These are phyloP conservation scores for Threskiornis aethiopicus DNA, from an alignment of 2,797 vertebrate species.

Conservation along the genomic window DNA sequence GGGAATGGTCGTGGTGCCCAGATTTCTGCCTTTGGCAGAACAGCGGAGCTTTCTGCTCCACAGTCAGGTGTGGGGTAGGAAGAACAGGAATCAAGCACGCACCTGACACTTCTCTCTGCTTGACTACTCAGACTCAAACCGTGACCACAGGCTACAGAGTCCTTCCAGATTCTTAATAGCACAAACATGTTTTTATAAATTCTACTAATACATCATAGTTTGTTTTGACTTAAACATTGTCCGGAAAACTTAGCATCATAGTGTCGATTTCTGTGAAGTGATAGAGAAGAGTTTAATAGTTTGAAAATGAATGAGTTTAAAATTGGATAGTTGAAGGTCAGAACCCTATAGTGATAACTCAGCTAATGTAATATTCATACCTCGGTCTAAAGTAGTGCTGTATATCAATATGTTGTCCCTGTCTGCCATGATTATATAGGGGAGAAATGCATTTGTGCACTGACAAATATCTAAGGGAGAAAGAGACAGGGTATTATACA, in stretches of 20 bases:
- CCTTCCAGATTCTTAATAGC: background rate
- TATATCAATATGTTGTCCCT: constrained; percentile 74
- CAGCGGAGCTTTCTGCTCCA: background rate
- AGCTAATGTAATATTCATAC: constrained; percentile 79
- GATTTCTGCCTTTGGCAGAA: background rate
- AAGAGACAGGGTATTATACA: constrained; percentile 39
- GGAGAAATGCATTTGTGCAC: constrained; percentile 59
- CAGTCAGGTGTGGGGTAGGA: background rate
- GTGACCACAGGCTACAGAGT: background rate
- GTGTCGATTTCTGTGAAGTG: constrained; percentile 56
- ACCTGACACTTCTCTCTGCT: background rate
- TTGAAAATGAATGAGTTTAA: constrained; percentile 72
- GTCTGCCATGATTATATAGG: constrained; percentile 66
- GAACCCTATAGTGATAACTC: constrained; percentile 72
- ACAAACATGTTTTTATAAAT: background rate
- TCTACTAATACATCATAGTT: constrained; percentile 51
- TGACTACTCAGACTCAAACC: background rate
- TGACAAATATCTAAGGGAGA: constrained; percentile 57
- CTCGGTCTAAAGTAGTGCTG: constrained; percentile 47
- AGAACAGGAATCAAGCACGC: background rate
- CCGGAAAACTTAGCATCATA: constrained; percentile 55
- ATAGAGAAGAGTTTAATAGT: constrained; percentile 61
- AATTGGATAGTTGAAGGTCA: constrained; percentile 74
- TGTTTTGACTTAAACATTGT: constrained; percentile 63
- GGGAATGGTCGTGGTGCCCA: background rate